Evolutionary conservation across 2,888 invertebrate species (phyloP), one percentile per base, ranked within the genome.

Genomic region (Trichopria drosophilae): DNA sequence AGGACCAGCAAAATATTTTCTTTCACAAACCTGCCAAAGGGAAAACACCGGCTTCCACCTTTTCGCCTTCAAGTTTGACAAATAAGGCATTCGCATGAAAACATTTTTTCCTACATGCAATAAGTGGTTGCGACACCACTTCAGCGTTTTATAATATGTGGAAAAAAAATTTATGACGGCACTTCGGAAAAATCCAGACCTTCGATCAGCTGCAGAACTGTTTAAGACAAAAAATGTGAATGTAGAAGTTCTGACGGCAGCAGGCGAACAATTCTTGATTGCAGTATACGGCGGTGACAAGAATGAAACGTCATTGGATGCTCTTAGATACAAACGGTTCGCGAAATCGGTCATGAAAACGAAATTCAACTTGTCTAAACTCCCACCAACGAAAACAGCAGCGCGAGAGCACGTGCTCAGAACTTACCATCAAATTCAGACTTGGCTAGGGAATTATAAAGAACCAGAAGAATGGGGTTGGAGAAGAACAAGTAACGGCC

Each of bases 221-320:
- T 59, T 55, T 24, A 48, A 41, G 23, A 22, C 58, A 15, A 32
- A 9, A 7, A 43, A 16, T 15, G 42, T 44, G 9, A 45, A 41
- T 34, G 24, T 18, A n/a, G 49, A 34, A 16, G 18, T 41, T 2
- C 34, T 60, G 6, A 46, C 15, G 46, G 18, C 23, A 1, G 53
- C 51, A 39, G 57, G 60, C 15, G 59, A 52, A 46, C 40, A 44
- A 6, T 50, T 59, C 51, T 43, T 60, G 9, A 35, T 56, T 28
- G 46, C 57, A 13, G 34, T 60, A 22, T 59, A 59, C 23, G 51
- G 52, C 37, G 51, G 54, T 31, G 24, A 36, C 9, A 26, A 47
- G 47, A 18, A 24, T 19, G 47, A n/a, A 41, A 37, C 26, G 29
- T 37, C 28, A 6, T 9, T 46, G 4, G 20, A 37, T 18, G 13